phyloP scores from a whole-genome alignment of 2,797 vertebrate genomes.

The Leptatherina wallacei region DNA sequence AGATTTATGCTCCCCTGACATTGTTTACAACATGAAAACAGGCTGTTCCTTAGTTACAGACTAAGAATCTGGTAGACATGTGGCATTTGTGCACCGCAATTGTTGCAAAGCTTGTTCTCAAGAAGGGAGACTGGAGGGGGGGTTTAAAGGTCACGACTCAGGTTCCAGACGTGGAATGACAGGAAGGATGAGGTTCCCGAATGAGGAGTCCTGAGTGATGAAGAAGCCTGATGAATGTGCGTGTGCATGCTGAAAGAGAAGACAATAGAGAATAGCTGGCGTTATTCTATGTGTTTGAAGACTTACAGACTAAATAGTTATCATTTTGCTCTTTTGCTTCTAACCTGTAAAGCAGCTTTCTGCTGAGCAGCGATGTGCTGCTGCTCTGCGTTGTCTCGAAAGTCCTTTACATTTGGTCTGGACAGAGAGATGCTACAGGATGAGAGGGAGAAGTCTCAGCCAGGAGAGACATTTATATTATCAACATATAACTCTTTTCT shows the following conservation, averaged over 20 bases:
- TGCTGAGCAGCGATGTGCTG: constrained; percentile 97
- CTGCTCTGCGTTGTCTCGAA: constrained; percentile 94
- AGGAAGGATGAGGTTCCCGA: constrained; percentile 98
- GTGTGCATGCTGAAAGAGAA: constrained; percentile 90
- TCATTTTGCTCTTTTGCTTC: neutral
- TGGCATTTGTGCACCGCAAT: neutral
- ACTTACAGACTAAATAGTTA: neutral
- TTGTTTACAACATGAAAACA: constrained; percentile 16
- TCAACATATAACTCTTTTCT: neutral
- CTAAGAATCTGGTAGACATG: constrained; percentile 1
- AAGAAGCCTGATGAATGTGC: constrained; percentile 97
- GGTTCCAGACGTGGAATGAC: constrained; percentile 93
- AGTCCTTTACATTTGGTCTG: constrained; percentile 89
- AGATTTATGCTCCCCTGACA: constrained; percentile 34
- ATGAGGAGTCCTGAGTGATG: constrained; percentile 98
- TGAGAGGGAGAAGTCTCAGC: neutral
- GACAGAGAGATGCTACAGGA: constrained; percentile 40
- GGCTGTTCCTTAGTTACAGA: constrained; percentile 20
- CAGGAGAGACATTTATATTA: neutral
- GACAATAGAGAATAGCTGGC: neutral
- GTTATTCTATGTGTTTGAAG: neutral
- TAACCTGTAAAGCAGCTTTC: constrained; percentile 92
- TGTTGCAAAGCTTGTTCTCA: constrained; percentile 10
- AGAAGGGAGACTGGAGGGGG: neutral
- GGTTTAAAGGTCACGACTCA: constrained; percentile 80